Conservation (phyloP, 1,140 invertebrate genomes). For the Zaprionus lachaisei region DNA sequence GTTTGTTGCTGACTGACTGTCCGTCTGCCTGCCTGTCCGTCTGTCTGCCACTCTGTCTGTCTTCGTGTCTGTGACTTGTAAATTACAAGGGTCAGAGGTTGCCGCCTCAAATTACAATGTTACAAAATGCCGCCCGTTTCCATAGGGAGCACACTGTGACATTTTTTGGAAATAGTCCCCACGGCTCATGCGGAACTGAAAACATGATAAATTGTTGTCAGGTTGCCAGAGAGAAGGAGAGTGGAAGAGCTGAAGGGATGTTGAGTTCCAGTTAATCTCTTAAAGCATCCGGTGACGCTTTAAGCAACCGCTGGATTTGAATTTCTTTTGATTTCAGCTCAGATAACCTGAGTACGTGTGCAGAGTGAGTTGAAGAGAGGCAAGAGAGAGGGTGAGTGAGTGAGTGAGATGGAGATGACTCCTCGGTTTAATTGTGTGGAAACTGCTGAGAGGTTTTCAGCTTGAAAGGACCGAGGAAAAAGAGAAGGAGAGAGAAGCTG, state of each 20-base stretch:
- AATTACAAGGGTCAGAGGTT: slow-evolving; percentile 47
- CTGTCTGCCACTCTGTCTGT: slow-evolving; percentile 16
- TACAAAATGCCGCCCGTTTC: slow-evolving; percentile 49
- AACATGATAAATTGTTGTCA: slow-evolving; percentile 43
- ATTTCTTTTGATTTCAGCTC: slow-evolving; percentile 11
- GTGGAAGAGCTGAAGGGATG: not conserved
- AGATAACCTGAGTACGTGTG: not conserved
- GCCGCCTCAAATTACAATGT: slow-evolving; percentile 70
- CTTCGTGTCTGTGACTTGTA: slow-evolving; percentile 53
- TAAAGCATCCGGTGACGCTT: slow-evolving; percentile 35
- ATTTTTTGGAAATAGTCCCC: slow-evolving; percentile 38
- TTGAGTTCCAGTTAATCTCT: slow-evolving; percentile 10
- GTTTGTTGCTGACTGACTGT: slow-evolving; percentile 49
- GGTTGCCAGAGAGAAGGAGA: not conserved
- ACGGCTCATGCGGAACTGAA: slow-evolving; percentile 30
- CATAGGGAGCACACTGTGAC: slow-evolving; percentile 30
- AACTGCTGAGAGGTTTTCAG: slow-evolving; percentile 1
- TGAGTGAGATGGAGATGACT: not conserved
- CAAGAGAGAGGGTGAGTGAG: not conserved
- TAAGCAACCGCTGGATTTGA: slow-evolving; percentile 3
- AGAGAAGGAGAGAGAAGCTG: not conserved
- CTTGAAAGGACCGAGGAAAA: not conserved
- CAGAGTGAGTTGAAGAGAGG: not conserved
- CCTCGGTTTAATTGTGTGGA: slow-evolving; percentile 1
- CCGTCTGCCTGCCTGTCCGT: slow-evolving; percentile 20